Evolutionary conservation across 2,888 invertebrate genomes (phyloP), one percentile per base, ranked within the genome.

Genomic region (Saturnia pavonia): DNA sequence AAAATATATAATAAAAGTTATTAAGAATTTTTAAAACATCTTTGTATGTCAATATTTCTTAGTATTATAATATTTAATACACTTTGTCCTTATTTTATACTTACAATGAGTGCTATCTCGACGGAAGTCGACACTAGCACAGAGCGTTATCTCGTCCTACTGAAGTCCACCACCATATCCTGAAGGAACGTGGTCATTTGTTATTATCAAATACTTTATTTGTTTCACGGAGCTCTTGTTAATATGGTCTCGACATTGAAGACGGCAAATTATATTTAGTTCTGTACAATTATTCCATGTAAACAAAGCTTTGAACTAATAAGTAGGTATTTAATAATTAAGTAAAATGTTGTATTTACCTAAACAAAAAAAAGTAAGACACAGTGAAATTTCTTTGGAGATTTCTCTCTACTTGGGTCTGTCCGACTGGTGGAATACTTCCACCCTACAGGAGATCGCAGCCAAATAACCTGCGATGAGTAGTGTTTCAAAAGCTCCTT

Each of bases 121-220:
- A 75, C 88, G 89, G 89, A 89, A 86, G 84, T 83, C 74, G 81
- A 84, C 88, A 85, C 84, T 78, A 73, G 81, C 84, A 83, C 80
- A 80, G 77, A 85, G 57, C 86, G 65, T 88, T 91, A 91, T 91
- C 88, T 85, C 78, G 69, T 77, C 75, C 76, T 78, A 78, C 85
- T 83, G 83, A 85, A 88, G 84, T 82, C 76, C 69, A 76, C 80
- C 79, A 78, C 89, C 88, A 90, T 83, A 78, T 82, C 79, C 77
- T 76, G 71, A 77, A 82, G 88, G 86, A 82, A 88, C 83, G 79
- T 80, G 76, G 72, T 78, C 74, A 78, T 77, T 75, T 73, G 74
- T 79, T 76, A 77, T 78, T 78, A 80, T 82, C 80, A 74, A 68
- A 72, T 74, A 78, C 78, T 75, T 76, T 79, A 78, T 77, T 81